Percentiles rank a stretch among this genome's conserved stretches.
Conservation (phyloP, 2,113 vertebrate genomes). For the Morone saxatilis region DNA sequence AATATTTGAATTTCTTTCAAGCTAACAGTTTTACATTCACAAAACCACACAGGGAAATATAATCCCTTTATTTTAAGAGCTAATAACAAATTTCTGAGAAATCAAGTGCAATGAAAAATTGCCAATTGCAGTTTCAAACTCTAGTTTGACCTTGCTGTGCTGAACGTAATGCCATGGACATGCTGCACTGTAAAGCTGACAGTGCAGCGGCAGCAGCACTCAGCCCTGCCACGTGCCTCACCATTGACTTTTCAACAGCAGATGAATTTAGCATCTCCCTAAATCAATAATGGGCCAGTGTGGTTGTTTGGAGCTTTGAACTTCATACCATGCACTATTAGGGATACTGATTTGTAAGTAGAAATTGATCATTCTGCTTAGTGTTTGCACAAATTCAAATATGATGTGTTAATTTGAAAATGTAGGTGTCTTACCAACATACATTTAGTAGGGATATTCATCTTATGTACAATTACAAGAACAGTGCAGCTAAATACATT, state of each 20-base stretch:
- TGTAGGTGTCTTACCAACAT: slow-evolving; percentile 35
- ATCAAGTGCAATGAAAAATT: slow-evolving; percentile 9
- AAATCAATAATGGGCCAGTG: slow-evolving; percentile 64
- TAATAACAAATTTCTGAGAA: neutral
- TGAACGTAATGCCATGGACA: neutral
- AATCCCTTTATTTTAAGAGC: neutral
- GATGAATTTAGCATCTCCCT: slow-evolving; percentile 68
- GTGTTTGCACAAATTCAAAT: slow-evolving; percentile 27
- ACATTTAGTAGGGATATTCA: slow-evolving; percentile 17
- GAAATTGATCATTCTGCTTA: slow-evolving; percentile 1
- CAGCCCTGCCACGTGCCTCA: slow-evolving; percentile 63
- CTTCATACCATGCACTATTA: slow-evolving; percentile 35
- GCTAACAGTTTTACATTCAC: neutral
- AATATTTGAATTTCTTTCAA: neutral
- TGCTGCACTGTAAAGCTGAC: neutral
- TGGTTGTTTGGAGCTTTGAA: slow-evolving; percentile 52
- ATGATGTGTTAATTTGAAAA: slow-evolving; percentile 18
- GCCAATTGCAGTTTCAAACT: neutral
- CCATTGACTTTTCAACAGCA: slow-evolving; percentile 66
- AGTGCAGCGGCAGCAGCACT: slow-evolving; percentile 38
- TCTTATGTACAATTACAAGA: slow-evolving; percentile 52
- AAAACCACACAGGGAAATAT: neutral
- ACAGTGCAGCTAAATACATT: slow-evolving; percentile 56
- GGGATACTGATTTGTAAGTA: slow-evolving; percentile 16
- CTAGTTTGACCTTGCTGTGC: neutral